phyloP scores from a whole-genome alignment of 2,797 vertebrate species.

The Poeciliopsis infans region DNA sequence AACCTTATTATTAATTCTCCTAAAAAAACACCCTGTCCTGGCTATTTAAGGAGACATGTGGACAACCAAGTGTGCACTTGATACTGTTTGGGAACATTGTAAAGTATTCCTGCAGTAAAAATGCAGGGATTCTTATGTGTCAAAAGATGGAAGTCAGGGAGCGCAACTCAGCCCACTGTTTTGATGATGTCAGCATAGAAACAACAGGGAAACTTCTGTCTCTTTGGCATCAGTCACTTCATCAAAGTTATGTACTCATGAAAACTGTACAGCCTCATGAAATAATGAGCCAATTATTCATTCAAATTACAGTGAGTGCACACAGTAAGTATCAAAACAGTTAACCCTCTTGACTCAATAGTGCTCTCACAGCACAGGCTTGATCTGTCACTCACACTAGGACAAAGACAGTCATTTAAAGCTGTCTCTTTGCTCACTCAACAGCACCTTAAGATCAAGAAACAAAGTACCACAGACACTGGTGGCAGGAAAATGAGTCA shows the following conservation, averaged over 20 bases:
- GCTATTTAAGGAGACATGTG: constrained; percentile 72
- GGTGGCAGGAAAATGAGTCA: constrained; percentile 41
- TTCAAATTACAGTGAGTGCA: constrained; percentile 21
- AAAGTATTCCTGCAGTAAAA: constrained; percentile 49
- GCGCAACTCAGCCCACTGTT: constrained; percentile 52
- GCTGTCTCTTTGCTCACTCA: constrained; percentile 30
- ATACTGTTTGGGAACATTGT: constrained; percentile 59
- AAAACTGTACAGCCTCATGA: constrained; percentile 59
- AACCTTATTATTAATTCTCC: constrained; percentile 51
- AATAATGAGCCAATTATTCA: constrained; percentile 48
- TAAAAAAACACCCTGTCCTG: constrained; percentile 59
- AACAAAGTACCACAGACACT: constrained; percentile 35
- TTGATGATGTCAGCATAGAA: constrained; percentile 74
- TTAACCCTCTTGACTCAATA: constrained; percentile 39
- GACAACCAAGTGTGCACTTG: constrained; percentile 52
- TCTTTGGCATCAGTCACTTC: constrained; percentile 44
- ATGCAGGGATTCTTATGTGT: constrained; percentile 52
- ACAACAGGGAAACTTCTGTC: constrained; percentile 64
- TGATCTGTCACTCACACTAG: constrained; percentile 52
- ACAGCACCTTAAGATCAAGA: constrained; percentile 43
- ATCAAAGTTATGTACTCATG: constrained; percentile 38
- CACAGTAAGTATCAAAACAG: constrained; percentile 31
- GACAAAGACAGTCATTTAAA: constrained; percentile 51
- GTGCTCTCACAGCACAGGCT: constrained; percentile 24
- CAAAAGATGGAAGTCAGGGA: constrained; percentile 69